Base-by-base conservation (phyloP, 2,888 invertebrate species). In the Xestia c-nigrum region DNA sequence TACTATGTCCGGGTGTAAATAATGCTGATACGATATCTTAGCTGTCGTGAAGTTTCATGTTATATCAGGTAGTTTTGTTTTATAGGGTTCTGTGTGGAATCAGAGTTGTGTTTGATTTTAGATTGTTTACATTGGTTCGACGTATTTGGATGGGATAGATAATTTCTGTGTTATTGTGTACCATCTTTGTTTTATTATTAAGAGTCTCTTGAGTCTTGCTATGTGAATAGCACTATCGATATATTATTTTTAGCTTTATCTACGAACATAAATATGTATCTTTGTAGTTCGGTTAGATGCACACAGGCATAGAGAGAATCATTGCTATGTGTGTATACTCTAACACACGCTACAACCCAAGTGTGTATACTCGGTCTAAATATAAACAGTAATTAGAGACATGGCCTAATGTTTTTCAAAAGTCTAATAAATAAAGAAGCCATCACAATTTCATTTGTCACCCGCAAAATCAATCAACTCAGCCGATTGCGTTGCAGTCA, bases 11-110 rank as follows among this genome's bases (percentile, higher is more conserved):
- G 80, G 70, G 86, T 70, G 86, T 84, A 84, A 84, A 85, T 84
- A 84, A 84, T 79, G 86, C 83, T 84, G 84, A 85, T 84, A 84
- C 79, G 79, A 74, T 83, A 83, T 85, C 85, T 76, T 83, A 31
- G 83, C 52, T 76, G 63, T 76, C 83, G 69, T 84, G 79, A 73
- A 84, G 79, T 85, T 84, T 73, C 73, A 76, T 85, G 65, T 72
- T 83, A 61, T 85, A 47, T 63, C 69, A 81, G 81, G 76, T 85
- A 76, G 72, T 85, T 84, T 61, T 84, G 72, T 80, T 75, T 72
- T 80, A 84, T 57, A 16, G 31, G 61, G n/a, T 43, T 43, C 24
- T 47, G 31, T 47, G 63, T 59, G 14, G 19, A 24, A 47, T 19
- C 19, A 3, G 31, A 55, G 43, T 50, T 40, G 31, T 63, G 16